Evolutionary conservation across 2,888 invertebrate species (phyloP), one percentile per base, ranked within the genome.

Genomic region (Aleiodes leptofemur): DNA sequence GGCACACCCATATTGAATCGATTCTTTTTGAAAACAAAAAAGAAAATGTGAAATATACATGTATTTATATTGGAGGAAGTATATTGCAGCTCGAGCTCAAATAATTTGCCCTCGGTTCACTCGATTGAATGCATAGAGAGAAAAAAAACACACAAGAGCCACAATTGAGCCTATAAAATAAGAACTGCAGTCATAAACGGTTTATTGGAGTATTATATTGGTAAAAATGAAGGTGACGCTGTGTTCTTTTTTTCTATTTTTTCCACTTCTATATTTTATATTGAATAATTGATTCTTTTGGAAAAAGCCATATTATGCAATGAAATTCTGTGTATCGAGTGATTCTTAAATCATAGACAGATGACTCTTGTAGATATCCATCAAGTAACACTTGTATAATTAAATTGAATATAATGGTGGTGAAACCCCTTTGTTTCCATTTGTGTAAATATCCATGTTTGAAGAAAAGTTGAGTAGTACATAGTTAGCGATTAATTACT

Each of bases 1-100:
- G 57, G 48, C 57, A 59, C 56, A 59, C 70, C 57, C 50, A 38
- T 59, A 69, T 43, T 14, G 23, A 64, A 70, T 70, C 74, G 69
- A 74, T 70, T 23, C 29, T 55, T 69, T 55, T 71, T 8, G 16
- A 50, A 16, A 59, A 5, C n/a, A 38, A 48, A 55, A 16, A 13
- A 64, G 4, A 23, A 31, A 29, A 43, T 4, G 55, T 43, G 23
- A 43, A 23, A n/a, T 31, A 48, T 59, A 59, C 51, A 61, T 51
- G 13, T 51, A 34, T 64, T 50, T 53, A 3, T 51, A 51, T 50
- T 29, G 64, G 11, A 9, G 11, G 9, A 64, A 23, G 23, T 53
- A 48, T 66, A 64, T 55, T 8, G 34, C 34, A 14, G 8, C 51
- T 50, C 34, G 31, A 72, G 56, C 73, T 29, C 66, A 34, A 56